Conservation (phyloP, 64 coral and sea anemone genomes). For the Orbicella faveolata region DNA sequence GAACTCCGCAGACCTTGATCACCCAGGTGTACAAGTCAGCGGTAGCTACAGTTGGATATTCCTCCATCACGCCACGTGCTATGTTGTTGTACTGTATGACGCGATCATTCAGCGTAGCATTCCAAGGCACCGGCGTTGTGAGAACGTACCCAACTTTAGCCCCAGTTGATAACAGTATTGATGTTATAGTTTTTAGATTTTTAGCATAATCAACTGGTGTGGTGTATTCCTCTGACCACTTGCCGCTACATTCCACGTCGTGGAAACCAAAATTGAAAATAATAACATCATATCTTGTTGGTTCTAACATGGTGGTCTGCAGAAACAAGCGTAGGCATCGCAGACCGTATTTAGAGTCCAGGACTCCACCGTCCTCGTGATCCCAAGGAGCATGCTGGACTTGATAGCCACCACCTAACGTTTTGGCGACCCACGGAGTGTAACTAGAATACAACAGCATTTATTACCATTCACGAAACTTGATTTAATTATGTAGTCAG, state of each 20-base stretch:
- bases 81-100: constrained; percentile 61
- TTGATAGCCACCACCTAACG: constrained; percentile 49
- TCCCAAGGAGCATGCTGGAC: constrained; percentile 89
- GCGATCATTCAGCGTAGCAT: constrained; percentile 46
- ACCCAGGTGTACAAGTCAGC: constrained; percentile 82
- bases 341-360: constrained; percentile 86
- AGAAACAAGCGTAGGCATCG: constrained; percentile 69
- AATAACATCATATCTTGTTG: constrained; percentile 64
- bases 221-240: constrained; percentile 50
- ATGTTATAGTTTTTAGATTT: constrained; percentile 52
- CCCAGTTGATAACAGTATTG: constrained; percentile 51
- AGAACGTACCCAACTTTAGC: constrained; percentile 69
- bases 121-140: constrained; percentile 79
- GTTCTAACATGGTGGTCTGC: constrained; percentile 32
- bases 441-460: constrained; percentile 42
- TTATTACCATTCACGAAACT: no score
- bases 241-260: constrained; percentile 52
- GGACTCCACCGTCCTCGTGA: constrained; percentile 53
- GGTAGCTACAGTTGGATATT: constrained; percentile 20
- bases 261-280: constrained; percentile 91
- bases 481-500: no score
- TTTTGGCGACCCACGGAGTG: constrained; percentile 37
- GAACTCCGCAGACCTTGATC: constrained; percentile 55
- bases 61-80: constrained; percentile 55
- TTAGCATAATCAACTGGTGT: constrained; percentile 23